These are phyloP conservation scores for Eulemur rufifrons DNA, from an alignment of 2,113 vertebrate species.

Conservation along the genomic window DNA sequence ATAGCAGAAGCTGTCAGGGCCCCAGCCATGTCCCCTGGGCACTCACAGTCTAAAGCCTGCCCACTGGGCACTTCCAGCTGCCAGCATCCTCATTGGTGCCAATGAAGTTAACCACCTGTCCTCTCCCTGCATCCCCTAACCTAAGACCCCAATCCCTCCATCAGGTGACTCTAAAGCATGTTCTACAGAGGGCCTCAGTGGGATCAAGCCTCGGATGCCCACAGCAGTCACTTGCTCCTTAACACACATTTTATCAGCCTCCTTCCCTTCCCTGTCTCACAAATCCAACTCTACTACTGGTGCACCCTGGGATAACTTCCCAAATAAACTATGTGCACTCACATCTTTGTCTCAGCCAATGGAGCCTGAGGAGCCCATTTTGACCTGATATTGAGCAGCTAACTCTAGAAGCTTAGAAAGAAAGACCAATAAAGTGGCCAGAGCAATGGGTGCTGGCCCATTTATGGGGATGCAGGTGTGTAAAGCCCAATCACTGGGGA, in stretches of 20 bases:
- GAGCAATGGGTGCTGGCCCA: background rate
- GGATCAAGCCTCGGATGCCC: background rate
- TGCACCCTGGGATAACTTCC: background rate
- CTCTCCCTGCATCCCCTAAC: background rate
- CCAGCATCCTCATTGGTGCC: background rate
- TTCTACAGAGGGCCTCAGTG: background rate
- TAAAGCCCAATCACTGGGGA: background rate
- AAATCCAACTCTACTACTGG: background rate
- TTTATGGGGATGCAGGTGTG: background rate
- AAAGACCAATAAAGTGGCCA: background rate
- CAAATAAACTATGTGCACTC: background rate
- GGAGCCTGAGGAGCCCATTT: background rate
- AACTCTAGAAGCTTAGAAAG: background rate
- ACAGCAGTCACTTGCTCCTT: background rate
- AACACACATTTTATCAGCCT: background rate
- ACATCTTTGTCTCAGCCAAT: background rate
- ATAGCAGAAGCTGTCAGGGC: background rate
- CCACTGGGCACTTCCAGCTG: background rate
- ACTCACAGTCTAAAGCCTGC: background rate
- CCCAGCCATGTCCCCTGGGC: background rate
- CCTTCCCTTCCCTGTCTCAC: background rate
- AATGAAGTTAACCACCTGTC: fast-evolving
- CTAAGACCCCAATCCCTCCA: background rate
- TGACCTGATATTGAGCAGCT: background rate
- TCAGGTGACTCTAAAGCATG: background rate